A percentile compares a stretch with the other conserved stretches of the same genome.
These are phyloP conservation scores for Adineta ricciae DNA, from an alignment of 2,888 invertebrate genomes.

Conservation along the genomic window DNA sequence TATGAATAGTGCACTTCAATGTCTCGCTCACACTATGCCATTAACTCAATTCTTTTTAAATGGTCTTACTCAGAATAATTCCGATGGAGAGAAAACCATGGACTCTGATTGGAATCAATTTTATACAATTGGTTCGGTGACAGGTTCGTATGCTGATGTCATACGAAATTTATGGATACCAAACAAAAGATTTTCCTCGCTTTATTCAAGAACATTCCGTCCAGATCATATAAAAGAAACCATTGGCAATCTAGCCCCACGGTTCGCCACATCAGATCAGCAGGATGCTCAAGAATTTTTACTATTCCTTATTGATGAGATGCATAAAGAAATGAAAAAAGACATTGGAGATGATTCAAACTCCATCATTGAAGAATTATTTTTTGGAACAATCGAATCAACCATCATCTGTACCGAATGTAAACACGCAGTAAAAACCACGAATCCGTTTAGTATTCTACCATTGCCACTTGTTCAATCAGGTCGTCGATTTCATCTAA, in stretches of 20 bases:
- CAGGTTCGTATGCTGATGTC: background rate
- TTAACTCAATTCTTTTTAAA: background rate
- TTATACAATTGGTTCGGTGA: background rate
- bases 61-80: background rate
- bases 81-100: background rate
- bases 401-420: background rate
- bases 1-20: slow-evolving; percentile 5
- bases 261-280: slow-evolving; percentile 35
- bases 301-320: slow-evolving; percentile 35
- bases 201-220: background rate
- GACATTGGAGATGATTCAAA: background rate
- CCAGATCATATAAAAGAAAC: background rate
- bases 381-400: background rate
- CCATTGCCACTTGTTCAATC: background rate
- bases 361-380: background rate
- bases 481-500: background rate
- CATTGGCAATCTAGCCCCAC: slow-evolving; percentile 23
- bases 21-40: background rate
- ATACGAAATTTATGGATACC: background rate
- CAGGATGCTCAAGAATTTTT: slow-evolving; percentile 36
- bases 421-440: background rate
- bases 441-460: background rate
- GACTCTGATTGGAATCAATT: background rate
- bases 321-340: slow-evolving; percentile 37
- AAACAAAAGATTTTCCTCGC: too few species aligned